Evolutionary conservation across 2,888 invertebrate genomes (phyloP), one percentile per base, ranked within the genome.

Genomic region (Lasiommata megera): DNA sequence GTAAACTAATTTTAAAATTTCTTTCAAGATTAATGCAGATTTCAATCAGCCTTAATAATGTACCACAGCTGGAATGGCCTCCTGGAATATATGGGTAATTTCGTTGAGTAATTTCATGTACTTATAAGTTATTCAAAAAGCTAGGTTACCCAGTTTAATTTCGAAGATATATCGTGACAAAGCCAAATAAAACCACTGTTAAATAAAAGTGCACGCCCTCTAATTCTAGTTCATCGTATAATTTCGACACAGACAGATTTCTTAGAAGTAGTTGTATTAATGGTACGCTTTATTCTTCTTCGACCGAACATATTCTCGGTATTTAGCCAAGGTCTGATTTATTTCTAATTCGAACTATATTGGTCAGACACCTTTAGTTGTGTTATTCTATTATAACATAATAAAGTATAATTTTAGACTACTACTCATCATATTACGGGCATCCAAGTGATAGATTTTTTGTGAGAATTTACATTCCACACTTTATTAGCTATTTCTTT

Each of bases 141-240:
- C 34, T 34, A 34, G 34, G 34, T 55, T 31, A 46, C 56, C 40
- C 36, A 38, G 29, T 54, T 64, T 57, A 40, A 37, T 43, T 58
- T 53, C 47, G 58, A 69, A 67, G 64, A 62, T 58, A 54, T 54
- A 77, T 79, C 80, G 79, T 80, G 80, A 71, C 73, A 66, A 62
- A 61, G 63, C 58, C 61, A 51, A 65, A 65, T 67, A 62, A 71
- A 72, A 40, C 64, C 67, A 71, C 69, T 63, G 73, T 72, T 73
- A 73, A 67, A 71, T 66, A 51, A 50, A 50, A 50, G 37, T 29
- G 16, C 38, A 51, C 51, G 51, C 51, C 51, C 40, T 29, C 51
- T 51, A 51, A 51, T 51, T 51, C 14, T 40, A 38, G 51, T 51
- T 40, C 51, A 28, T 16, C 38, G 51, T 51, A 28, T 40, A 14